Evolutionary conservation across 2,888 invertebrate species (phyloP), one percentile per base, ranked within the genome.

Genomic region (Tenthredo distinguenda): DNA sequence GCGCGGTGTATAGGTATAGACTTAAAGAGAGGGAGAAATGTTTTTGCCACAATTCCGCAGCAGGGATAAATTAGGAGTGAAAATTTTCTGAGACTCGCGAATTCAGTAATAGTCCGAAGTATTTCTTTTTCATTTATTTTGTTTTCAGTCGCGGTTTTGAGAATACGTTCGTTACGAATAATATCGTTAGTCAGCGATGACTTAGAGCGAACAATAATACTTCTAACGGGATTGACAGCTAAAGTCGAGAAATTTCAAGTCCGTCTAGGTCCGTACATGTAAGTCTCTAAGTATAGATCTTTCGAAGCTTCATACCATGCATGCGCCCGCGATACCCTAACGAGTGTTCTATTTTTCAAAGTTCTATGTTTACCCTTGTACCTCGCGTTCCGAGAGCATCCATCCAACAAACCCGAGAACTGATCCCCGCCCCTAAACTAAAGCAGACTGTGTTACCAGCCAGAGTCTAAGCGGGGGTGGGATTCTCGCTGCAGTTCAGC

Each of bases 291-390:
- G 77, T 77, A 77, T 77, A 77, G 79, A 58, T 40, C 31, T 34
- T 34, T 55, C 31, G 26, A n/a, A 50, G 50, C 18, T 55, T 50
- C 47, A 47, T 47, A 47, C 12, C 84, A 62, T 79, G 84, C 79
- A 85, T 81, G 84, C 87, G 86, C 86, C 85, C 85, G 85, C 83
- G 87, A 87, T 83, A 87, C 89, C 87, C 86, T 88, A 89, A 89
- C 88, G 88, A 88, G 89, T 86, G 89, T 89, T 89, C 89, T 87
- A 89, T 89, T 89, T 89, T 89, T 89, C 89, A 89, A 87, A 87
- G 87, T 86, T 87, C 87, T 86, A 86, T 89, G 88, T 88, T 89
- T 88, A 88, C 87, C 88, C 86, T 82, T 85, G 86, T 85, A 87
- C 86, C 26, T 26, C n/a, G 34, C 68, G 68, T 18, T 68, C 62